Evolutionary conservation across 2,113 vertebrate genomes (phyloP), one percentile per base, ranked within the genome.

Genomic region (Martes martes): DNA sequence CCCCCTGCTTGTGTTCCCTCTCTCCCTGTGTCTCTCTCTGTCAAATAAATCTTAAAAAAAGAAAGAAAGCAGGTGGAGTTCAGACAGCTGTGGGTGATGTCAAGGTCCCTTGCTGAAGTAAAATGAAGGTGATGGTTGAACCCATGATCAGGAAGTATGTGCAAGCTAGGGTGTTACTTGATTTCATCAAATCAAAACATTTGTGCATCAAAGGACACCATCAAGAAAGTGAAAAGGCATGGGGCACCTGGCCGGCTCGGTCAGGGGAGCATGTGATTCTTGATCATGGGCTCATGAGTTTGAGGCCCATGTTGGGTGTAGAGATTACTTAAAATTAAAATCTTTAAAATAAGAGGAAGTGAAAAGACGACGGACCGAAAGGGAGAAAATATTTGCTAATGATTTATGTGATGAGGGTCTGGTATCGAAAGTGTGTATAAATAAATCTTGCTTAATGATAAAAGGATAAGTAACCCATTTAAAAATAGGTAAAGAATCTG

Each of bases 91-190:
- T 57, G 76, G 85, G 47, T 93, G 73, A 67, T 47, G 24, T 61
- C 33, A 63, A 19, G 15, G 28, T 82, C 39, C 76, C 69, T 11
- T 85, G 57, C 24, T 67, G 36, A 94, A 47, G 55, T 85, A 47
- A 93, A 96, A 89, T 67, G 55, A 52, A 94, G 71, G 31, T 86
- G 73, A 92, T 86, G 14, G 73, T 81, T 97, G 47, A 74, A 82
- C 31, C 76, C 33, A 57, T 81, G 50, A 95, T 74, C 26, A 57
- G 33, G 84, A 86, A 33, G 31, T 28, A 47, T 55, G 6, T 84
- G 10, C 81, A 85, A 89, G 65, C 69, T 39, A 74, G 5, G 7
- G 50, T n/a, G 0, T 81, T 95, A 88, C 13, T 45, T 7, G n/a
- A 93, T 47, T 31, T 90, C 23, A 93, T 93, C 79, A 94, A 19